phyloP scores from a whole-genome alignment of 1,140 invertebrate genomes.

The Batillaria attramentaria region DNA sequence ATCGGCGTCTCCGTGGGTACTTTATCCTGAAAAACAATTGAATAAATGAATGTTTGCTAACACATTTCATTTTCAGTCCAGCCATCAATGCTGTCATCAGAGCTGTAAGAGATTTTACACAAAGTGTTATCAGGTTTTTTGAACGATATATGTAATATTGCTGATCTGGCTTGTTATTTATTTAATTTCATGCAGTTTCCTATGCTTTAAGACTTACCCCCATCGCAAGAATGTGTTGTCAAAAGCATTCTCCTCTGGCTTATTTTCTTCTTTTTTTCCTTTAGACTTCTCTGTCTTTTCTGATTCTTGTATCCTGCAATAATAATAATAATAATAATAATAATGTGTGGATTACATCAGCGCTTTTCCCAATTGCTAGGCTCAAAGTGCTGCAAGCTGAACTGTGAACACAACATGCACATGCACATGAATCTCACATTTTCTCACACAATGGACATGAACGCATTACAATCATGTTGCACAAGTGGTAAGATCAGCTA shows the following conservation, averaged over 20 bases:
- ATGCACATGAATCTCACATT: not conserved
- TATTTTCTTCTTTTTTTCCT: conserved; percentile 30
- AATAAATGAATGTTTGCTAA: too few relatives aligned
- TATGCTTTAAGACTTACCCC: conserved; percentile 30
- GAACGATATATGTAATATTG: not conserved
- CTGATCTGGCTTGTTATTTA: not conserved
- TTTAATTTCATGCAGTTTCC: not conserved
- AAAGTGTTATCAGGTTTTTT: not conserved
- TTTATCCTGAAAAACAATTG: conserved; percentile 51
- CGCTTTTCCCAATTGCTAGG: too few relatives aligned
- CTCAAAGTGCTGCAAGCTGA: too few relatives aligned
- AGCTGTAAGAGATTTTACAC: not conserved
- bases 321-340: too few relatives aligned
- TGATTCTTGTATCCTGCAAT: conserved; percentile 19
- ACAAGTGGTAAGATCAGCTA: too few relatives aligned
- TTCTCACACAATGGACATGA: too few relatives aligned
- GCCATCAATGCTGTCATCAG: not conserved
- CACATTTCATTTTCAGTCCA: too few relatives aligned
- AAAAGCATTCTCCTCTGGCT: conserved; percentile 27
- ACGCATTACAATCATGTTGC: too few relatives aligned
- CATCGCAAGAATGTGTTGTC: conserved; percentile 44
- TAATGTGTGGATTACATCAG: too few relatives aligned
- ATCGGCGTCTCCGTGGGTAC: conserved; percentile 67
- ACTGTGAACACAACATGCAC: too few relatives aligned
- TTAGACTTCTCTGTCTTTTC: conserved; percentile 25